Evolutionary conservation across 1,140 invertebrate genomes (phyloP), one percentile per base, ranked within the genome.

Genomic region (Eubasilissa regina): DNA sequence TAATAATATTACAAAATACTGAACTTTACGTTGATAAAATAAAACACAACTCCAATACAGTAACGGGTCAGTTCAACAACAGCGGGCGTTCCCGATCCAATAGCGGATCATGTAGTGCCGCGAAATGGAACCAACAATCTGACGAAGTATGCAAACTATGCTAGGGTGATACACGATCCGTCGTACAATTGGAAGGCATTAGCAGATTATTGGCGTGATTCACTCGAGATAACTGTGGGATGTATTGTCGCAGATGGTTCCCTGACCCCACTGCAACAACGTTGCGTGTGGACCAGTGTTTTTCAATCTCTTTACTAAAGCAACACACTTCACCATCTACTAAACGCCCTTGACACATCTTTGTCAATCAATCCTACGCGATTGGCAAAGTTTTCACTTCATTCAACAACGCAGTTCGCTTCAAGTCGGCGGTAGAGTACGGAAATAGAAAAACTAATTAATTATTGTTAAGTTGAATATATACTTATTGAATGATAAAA

Each of bases 151-250:
- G 66, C 47, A 48, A 70, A 70, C 10, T 70, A 70, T 47, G n/a
- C 19, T 4, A 11, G 15, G 66, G 66, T 53, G 66, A 70, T 70
- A 19, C 66, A 70, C 66, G 66, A 70, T 51, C 66, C 17, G 66
- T 51, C 66, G 66, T 17, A 70, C 66, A 70, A 70, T 70, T 45
- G 66, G 13, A 70, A 70, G 66, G 66, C 47, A 19, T 47, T 17
- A 25, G 51, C 66, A 70, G 51, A 70, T 70, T 70, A 70, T 70
- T 70, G 45, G 66, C 66, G 47, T 48, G 66, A 70, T 70, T 47
- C 66, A 12, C 45, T 21, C 12, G 17, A 19, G 66, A 70, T 70
- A 70, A 51, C 66, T 45, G 66, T 21, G 45, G 45, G 66, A 51
- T 51, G 47, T 51, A 70, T 70, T 70, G 66, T 70, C 66, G 51